Evolutionary conservation across 1,140 invertebrate genomes (phyloP), one percentile per base, ranked within the genome.

Genomic region (Zaprionus ghesquierei): DNA sequence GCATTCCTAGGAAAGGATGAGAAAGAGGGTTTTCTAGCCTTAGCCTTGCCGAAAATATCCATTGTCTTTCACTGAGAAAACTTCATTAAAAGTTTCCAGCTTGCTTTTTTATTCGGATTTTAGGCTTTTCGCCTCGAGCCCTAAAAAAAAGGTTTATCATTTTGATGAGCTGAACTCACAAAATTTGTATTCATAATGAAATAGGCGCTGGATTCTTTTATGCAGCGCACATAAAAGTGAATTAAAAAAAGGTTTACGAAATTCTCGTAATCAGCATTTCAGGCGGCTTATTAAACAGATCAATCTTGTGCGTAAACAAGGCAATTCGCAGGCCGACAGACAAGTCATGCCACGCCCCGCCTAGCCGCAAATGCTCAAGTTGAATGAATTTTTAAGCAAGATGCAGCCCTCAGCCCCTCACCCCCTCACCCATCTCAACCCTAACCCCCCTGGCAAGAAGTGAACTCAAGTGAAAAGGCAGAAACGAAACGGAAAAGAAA

Each of bases 241-340:
- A 85, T 86, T 85, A 81, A 86, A 85, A n/a, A 80, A 41, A 38
- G 72, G 51, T 70, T 80, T 68, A 75, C 64, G 70, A 73, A 64
- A 75, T 64, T 50, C n/a, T 35, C 41, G 20, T 77, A 69, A 82
- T 72, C 35, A 73, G 75, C 63, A 79, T 69, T 31, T 72, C 69
- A 86, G 75, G 29, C 54, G 35, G 77, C 75, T 86, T 86, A 86
- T 86, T 87, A 86, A 86, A 87, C 77, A 81, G 78, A 86, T 86
- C 82, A 75, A 87, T 86, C 81, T 86, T 80, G 64, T 69, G 70
- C 62, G 25, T 38, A 18, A 53, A 29, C 33, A 68, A 33, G 44
- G 33, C 46, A 49, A 54, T 51, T 59, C 41, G n/a, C n/a, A n/a
- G 6, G 44, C 31, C 44, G 55, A 56, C 46, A 61, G 44, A 63